Conservation (phyloP, 2,888 invertebrate genomes). For the Lottia gigantea region DNA sequence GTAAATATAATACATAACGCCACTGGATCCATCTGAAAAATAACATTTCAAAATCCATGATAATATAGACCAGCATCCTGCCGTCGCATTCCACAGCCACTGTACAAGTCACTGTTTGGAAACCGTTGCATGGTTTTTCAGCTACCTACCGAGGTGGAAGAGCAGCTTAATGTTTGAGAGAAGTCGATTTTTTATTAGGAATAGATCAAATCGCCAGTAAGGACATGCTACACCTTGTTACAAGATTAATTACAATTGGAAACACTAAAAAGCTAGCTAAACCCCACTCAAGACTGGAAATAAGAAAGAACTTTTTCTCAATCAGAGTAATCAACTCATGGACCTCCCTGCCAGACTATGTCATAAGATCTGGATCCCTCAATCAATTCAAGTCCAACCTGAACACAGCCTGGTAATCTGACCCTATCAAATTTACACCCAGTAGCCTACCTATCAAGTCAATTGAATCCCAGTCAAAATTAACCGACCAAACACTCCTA, state of each 20-base stretch:
- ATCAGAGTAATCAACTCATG: constrained; percentile 16
- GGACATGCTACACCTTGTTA: constrained; percentile 11
- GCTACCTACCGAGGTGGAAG: too few species aligned
- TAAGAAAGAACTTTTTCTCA: constrained; percentile 16
- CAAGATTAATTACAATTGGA: constrained; percentile 9
- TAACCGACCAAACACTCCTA: too few species aligned
- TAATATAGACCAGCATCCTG: too few species aligned
- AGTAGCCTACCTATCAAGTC: neutral
- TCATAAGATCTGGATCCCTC: too few species aligned
- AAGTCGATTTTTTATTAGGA: constrained; percentile 12
- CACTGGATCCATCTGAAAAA: neutral
- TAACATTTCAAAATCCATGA: neutral
- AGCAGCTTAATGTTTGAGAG: too few species aligned
- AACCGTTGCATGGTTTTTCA: too few species aligned
- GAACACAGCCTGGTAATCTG: neutral
- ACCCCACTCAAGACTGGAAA: neutral
- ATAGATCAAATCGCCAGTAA: neutral
- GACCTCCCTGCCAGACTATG: too few species aligned
- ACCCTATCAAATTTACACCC: neutral
- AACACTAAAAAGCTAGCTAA: neutral
- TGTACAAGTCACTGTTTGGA: too few species aligned
- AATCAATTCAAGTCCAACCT: too few species aligned
- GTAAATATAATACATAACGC: neutral
- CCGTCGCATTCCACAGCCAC: too few species aligned
- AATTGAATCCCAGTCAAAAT: neutral